phyloP scores from a whole-genome alignment of 2,888 invertebrate species.

The Plebejus melissa region DNA sequence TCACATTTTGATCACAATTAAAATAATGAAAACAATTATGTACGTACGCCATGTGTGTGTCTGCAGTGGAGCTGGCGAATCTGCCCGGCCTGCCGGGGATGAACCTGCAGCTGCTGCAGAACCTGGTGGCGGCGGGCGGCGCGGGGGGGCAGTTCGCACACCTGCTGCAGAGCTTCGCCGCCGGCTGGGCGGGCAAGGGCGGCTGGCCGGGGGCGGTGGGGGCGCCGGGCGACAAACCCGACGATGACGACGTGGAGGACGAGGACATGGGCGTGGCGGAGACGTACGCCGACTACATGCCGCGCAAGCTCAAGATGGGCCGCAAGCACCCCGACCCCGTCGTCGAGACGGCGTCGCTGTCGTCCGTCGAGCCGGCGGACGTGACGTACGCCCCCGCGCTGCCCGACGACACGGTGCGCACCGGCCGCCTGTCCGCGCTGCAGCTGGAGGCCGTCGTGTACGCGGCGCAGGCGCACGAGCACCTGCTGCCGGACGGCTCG shows the following conservation, averaged over 20 bases:
- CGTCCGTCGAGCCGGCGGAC: constrained; percentile 96
- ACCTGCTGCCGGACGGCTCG: constrained; percentile 91
- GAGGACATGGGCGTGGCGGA: constrained; percentile 99
- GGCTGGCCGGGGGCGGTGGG: constrained; percentile 47
- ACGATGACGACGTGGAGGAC: constrained; percentile 92
- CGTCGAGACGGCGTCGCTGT: constrained; percentile 98
- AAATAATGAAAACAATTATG: too few relatives aligned
- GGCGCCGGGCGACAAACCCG: constrained; percentile 53
- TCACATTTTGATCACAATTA: too few relatives aligned
- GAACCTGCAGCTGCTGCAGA: constrained; percentile 74
- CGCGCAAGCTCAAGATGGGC: constrained; percentile 95
- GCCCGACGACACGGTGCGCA: constrained; percentile 90
- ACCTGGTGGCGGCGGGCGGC: constrained; percentile 69
- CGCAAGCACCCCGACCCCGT: constrained; percentile 98
- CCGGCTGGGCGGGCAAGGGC: constrained; percentile 64
- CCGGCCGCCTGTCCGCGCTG: constrained; percentile 93
- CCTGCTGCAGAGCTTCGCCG: constrained; percentile 40
- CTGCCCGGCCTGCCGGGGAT: constrained; percentile 70
- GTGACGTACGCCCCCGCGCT: constrained; percentile 92
- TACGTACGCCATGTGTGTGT: background rate
- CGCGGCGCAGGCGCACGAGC: constrained; percentile 97
- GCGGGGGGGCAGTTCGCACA: constrained; percentile 46
- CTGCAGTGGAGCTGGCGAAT: constrained; percentile 81
- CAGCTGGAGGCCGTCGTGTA: constrained; percentile 99
- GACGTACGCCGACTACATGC: constrained; percentile 99